phyloP scores from a whole-genome alignment of 2,113 vertebrate genomes.

The Xenopus laevis region DNA sequence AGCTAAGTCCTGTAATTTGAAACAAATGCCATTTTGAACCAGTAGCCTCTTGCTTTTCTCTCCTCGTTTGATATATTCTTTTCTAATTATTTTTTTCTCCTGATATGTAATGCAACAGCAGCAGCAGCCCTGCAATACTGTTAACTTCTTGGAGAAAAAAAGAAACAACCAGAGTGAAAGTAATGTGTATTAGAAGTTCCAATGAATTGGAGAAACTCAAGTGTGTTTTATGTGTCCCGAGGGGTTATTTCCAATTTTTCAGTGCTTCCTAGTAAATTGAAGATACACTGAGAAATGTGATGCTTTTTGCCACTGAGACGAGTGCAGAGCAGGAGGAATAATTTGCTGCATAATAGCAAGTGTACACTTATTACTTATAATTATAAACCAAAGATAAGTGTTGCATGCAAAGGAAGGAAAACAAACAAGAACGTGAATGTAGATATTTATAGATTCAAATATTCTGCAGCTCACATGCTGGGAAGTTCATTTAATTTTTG shows the following conservation, averaged over 20 bases:
- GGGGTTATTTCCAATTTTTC: background rate
- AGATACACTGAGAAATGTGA: background rate
- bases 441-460: too few relatives aligned
- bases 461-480: too few relatives aligned
- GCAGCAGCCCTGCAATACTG: background rate
- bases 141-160: background rate
- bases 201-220: constrained; percentile 1
- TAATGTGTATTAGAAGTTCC: background rate
- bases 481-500: too few relatives aligned
- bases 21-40: too few relatives aligned
- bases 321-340: background rate
- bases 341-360: background rate
- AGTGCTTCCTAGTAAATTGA: constrained; percentile 1
- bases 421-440: too few relatives aligned
- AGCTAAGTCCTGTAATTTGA: too few relatives aligned
- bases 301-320: background rate
- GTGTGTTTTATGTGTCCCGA: background rate
- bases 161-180: background rate
- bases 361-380: background rate
- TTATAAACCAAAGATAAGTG: background rate
- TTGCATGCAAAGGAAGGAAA: too few relatives aligned
- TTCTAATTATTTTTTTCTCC: background rate
- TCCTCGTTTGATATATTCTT: too few relatives aligned
- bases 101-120: background rate
- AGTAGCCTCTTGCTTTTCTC: too few relatives aligned